phyloP scores from a whole-genome alignment of 2,888 invertebrate genomes.

The Galeruca laticollis region DNA sequence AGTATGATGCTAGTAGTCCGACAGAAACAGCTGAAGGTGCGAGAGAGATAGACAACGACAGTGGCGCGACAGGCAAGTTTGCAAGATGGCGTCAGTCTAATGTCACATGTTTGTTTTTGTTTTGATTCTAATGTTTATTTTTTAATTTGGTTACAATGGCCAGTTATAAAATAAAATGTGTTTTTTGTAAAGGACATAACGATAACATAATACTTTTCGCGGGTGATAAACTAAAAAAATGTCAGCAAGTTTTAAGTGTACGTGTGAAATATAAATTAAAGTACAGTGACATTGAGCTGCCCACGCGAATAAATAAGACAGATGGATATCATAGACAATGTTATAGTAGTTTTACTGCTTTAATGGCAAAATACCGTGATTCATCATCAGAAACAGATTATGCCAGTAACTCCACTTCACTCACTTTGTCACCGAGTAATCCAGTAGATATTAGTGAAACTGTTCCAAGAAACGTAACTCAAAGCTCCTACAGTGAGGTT shows the following conservation, averaged over 20 bases:
- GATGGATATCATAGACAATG: slow-evolving; percentile 42
- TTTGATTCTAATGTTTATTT: slow-evolving; percentile 11
- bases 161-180: slow-evolving; percentile 31
- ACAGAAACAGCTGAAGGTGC: neutral
- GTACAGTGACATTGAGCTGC: slow-evolving; percentile 30
- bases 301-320: slow-evolving; percentile 5
- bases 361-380: slow-evolving; percentile 40
- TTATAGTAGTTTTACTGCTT: slow-evolving; percentile 37
- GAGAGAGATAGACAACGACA: neutral
- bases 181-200: slow-evolving; percentile 23
- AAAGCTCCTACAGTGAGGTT: slow-evolving; percentile 8
- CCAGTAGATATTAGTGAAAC: neutral
- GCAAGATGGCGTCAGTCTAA: neutral
- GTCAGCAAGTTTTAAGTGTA: slow-evolving; percentile 19
- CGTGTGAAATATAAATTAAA: slow-evolving; percentile 36
- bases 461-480: neutral
- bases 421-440: slow-evolving; percentile 4
- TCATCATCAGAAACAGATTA: slow-evolving; percentile 19
- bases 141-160: slow-evolving; percentile 14
- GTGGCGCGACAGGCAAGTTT: slow-evolving; percentile 3
- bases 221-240: slow-evolving; percentile 16
- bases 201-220: slow-evolving; percentile 35
- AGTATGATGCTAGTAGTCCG: slow-evolving; percentile 1
- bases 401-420: slow-evolving; percentile 17
- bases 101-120: slow-evolving; percentile 10